Percentiles rank a stretch among this genome's conserved stretches.
Conservation (phyloP, 1,140 invertebrate genomes). For the Diorhabda elongata region DNA sequence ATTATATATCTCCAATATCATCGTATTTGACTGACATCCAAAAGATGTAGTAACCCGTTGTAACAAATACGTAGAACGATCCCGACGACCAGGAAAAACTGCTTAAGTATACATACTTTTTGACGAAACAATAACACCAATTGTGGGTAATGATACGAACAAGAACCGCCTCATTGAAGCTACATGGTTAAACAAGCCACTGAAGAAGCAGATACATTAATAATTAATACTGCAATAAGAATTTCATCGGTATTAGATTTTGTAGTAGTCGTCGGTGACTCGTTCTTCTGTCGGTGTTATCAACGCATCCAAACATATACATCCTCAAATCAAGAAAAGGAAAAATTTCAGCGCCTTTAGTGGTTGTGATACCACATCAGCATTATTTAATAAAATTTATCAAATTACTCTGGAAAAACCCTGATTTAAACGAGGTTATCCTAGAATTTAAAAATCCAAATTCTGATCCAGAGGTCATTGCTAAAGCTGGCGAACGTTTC, state of each 20-base stretch:
- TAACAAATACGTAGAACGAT: not conserved
- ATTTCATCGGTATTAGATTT: conserved; percentile 5
- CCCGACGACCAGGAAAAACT: too few relatives aligned
- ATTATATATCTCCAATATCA: too few relatives aligned
- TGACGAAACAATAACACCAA: conserved; percentile 2
- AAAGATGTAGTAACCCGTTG: not conserved
- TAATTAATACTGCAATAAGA: conserved; percentile 8
- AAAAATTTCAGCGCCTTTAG: too few relatives aligned
- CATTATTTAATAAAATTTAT: too few relatives aligned
- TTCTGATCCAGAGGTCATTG: conserved; percentile 5
- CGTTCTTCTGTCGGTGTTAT: too few relatives aligned
- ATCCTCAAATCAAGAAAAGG: too few relatives aligned
- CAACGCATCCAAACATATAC: too few relatives aligned
- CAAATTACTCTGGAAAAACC: too few relatives aligned
- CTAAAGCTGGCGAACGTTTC: conserved; percentile 5
- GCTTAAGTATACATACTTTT: not conserved
- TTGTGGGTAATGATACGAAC: conserved; percentile 12
- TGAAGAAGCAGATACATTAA: conserved; percentile 4
- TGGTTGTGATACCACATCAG: too few relatives aligned
- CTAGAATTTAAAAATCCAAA: conserved; percentile 2
- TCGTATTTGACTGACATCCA: not conserved
- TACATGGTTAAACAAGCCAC: too few relatives aligned
- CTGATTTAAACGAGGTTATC: not conserved
- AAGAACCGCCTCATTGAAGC: too few relatives aligned
- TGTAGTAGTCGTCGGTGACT: not conserved